Evolutionary conservation across 92 coral and sea anemone species (phyloP).

Genomic region (Micromussa lordhowensis): DNA sequence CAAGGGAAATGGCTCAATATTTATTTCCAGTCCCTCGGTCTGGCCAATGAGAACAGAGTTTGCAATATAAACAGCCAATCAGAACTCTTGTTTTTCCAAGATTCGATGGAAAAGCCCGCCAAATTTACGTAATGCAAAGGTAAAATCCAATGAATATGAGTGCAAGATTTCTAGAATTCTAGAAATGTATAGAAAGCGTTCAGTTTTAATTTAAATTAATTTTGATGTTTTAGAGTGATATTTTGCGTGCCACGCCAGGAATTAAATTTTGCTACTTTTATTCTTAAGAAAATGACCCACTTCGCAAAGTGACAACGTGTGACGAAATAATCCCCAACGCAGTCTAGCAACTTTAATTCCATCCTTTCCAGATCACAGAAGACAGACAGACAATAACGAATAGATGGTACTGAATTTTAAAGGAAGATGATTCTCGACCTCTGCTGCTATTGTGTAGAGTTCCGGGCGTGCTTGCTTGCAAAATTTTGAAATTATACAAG

Average conservation of each 20-base stretch:
- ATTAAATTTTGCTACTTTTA: background rate
- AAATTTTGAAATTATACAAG: background rate
- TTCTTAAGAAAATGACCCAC: background rate
- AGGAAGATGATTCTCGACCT: background rate
- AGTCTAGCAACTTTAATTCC: background rate
- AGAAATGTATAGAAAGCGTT: background rate
- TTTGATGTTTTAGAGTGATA: background rate
- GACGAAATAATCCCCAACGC: background rate
- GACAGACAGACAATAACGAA: background rate
- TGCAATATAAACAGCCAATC: background rate
- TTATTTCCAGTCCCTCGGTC: background rate
- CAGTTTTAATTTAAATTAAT: background rate
- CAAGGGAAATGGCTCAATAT: background rate
- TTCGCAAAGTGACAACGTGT: background rate
- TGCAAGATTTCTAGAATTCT: background rate
- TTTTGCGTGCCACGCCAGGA: background rate
- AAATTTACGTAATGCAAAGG: background rate
- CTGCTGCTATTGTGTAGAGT: background rate
- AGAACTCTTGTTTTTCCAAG: conserved; percentile 1
- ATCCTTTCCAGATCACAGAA: background rate
- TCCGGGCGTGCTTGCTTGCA: background rate
- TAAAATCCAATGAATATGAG: background rate
- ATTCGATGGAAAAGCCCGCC: conserved; percentile 52
- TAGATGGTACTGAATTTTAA: background rate
- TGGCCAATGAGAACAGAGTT: conserved; percentile 25